Evolutionary conservation across 2,113 vertebrate genomes (phyloP).

Genomic region (Prochilodus magdalenae): DNA sequence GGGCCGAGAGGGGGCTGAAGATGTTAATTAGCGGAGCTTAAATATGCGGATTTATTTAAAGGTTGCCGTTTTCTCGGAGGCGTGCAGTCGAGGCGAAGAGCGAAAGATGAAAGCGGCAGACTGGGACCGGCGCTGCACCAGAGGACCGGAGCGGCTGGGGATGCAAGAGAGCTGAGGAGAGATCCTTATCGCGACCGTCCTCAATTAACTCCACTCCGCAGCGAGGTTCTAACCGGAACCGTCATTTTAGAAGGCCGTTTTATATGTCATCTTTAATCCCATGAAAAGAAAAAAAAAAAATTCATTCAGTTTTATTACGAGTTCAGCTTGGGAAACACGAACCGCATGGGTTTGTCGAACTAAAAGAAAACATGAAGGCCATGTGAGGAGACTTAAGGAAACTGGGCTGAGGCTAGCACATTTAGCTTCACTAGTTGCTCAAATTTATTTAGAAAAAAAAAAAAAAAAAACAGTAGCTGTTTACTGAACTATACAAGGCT

Average conservation of each 20-base stretch:
- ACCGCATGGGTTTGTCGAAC: too few species aligned
- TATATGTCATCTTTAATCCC: background rate
- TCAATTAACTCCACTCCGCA: conserved; percentile 25
- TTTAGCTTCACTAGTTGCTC: too few species aligned
- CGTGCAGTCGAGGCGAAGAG: background rate
- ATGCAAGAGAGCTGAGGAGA: conserved; percentile 13
- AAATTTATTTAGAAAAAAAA: too few species aligned
- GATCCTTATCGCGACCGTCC: conserved; percentile 23
- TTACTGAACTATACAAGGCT: too few species aligned
- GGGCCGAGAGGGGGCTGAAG: conserved; percentile 58
- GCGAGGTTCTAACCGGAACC: background rate
- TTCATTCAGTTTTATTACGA: too few species aligned
- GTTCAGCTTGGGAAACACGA: too few species aligned
- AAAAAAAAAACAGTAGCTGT: too few species aligned
- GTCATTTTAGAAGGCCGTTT: conserved; percentile 41
- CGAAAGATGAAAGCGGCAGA: conserved; percentile 9
- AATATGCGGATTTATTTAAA: conserved; percentile 73
- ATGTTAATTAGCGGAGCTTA: conserved; percentile 74
- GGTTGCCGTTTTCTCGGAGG: conserved; percentile 48
- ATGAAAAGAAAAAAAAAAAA: too few species aligned
- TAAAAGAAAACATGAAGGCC: too few species aligned
- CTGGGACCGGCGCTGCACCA: conserved; percentile 22
- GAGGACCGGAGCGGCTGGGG: conserved; percentile 13
- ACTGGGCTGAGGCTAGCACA: too few species aligned
- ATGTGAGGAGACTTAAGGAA: too few species aligned